Base-by-base conservation (phyloP, 23 tunicate genomes). In the Ascidia mentula region DNA sequence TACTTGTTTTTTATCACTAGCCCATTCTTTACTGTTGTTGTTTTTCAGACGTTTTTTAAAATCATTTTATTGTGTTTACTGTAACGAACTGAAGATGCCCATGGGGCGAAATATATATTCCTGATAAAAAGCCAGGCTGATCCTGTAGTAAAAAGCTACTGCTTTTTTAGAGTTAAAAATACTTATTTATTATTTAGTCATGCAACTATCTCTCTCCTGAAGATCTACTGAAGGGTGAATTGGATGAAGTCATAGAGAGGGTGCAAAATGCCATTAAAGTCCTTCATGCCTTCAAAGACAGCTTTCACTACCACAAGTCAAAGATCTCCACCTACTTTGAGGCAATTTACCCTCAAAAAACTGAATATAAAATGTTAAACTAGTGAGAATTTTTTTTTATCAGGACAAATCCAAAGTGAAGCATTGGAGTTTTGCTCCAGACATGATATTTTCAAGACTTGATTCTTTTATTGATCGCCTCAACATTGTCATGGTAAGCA, bases 171-270 rank as follows among this genome's bases (percentile, higher is more conserved):
- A n/a, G n/a, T n/a, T n/a, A n/a, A n/a, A n/a, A n/a, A n/a, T n/a
- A n/a, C n/a, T n/a, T n/a, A n/a, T n/a, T 42, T 42, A 20, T 53
- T 65, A 15, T 38, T 60, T 37, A 90, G 96, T 77, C 98, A 36
- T 84, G 86, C 53, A 61, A 77, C 31, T 90, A 78, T 69, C 53
- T 95, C 74, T 79, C 86, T 0, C 96, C 96, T 40, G 99, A 95
- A 69, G 95, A 95, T 38, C 69, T 95, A 18, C 71, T 95, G 72
- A 95, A 90, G 80, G 94, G 96, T 28, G 99, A 95, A 45, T 36
- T 90, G 69, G 99, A 95, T 36, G 99, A 95, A 69, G 76, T 89
- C 20, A 71, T 89, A 34, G 89, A 82, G 24, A 69, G 81, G 82
- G 98, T 95, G 5, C 40, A 61, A 78, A 71, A 39, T 8, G 98